Evolutionary conservation across 2,888 invertebrate species (phyloP).

Genomic region (Agriotes lineatus): DNA sequence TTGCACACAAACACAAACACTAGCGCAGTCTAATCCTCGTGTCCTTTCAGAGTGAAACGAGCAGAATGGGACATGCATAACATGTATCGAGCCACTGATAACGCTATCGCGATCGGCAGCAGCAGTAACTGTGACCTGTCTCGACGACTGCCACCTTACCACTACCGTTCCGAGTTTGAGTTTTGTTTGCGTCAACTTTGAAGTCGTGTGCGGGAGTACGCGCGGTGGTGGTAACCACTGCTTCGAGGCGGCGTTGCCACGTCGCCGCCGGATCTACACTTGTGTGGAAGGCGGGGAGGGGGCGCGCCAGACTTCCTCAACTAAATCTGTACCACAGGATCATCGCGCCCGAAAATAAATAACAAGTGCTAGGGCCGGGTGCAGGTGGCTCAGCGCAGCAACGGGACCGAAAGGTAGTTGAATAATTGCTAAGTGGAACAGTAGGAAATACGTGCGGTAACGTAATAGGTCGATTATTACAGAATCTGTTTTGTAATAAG

Average conservation of each 20-base stretch:
- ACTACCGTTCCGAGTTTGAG: slow-evolving; percentile 57
- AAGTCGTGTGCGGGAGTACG: slow-evolving; percentile 57
- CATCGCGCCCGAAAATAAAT: slow-evolving; percentile 51
- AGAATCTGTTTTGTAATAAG: slow-evolving; percentile 46
- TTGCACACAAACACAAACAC: slow-evolving; percentile 33
- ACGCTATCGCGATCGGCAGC: slow-evolving; percentile 15
- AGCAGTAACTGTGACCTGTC: slow-evolving; percentile 65
- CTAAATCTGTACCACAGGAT: slow-evolving; percentile 57
- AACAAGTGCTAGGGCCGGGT: slow-evolving; percentile 39
- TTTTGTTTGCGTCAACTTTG: slow-evolving; percentile 55
- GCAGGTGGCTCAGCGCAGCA: slow-evolving; percentile 45
- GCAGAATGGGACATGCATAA: slow-evolving; percentile 7
- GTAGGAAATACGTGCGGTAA: slow-evolving; percentile 49
- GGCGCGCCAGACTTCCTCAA: slow-evolving; percentile 62
- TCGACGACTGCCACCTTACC: slow-evolving; percentile 64
- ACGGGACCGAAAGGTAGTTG: slow-evolving; percentile 33
- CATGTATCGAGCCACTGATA: slow-evolving; percentile 22
- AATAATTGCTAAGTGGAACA: slow-evolving; percentile 46
- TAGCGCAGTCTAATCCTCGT: slow-evolving; percentile 1
- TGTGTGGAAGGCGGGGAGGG: slow-evolving; percentile 54
- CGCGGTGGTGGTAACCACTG: slow-evolving; percentile 46
- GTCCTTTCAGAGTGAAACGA: slow-evolving; percentile 13
- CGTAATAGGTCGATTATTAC: slow-evolving; percentile 54
- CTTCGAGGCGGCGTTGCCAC: slow-evolving; percentile 55
- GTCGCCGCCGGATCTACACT: slow-evolving; percentile 65